Conservation (phyloP, 2,113 vertebrate genomes). For the Shinisaurus crocodilurus region DNA sequence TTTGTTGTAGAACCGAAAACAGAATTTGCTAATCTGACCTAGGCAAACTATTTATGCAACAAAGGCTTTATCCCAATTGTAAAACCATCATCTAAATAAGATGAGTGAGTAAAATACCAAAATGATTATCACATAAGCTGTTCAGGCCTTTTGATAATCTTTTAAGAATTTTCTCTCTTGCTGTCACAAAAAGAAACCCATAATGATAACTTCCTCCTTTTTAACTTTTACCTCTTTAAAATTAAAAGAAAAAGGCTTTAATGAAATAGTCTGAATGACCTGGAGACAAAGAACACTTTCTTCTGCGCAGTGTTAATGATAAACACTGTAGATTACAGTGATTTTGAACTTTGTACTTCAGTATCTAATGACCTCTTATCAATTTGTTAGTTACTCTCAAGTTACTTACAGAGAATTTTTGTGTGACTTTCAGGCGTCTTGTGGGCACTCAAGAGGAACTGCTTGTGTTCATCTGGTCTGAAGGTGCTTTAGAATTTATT, state of each 20-base stretch:
- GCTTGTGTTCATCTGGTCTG: constrained; percentile 85
- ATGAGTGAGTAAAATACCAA: neutral
- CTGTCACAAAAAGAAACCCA: neutral
- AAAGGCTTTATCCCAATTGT: neutral
- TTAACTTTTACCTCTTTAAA: neutral
- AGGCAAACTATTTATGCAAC: neutral
- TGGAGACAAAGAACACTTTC: constrained; percentile 18
- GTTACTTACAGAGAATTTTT: constrained; percentile 16
- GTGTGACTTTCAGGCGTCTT: constrained; percentile 78
- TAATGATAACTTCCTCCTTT: neutral
- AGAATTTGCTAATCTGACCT: neutral
- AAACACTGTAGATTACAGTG: neutral
- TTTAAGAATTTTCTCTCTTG: neutral
- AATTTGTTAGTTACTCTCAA: constrained; percentile 15
- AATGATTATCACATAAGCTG: neutral
- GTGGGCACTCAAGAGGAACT: constrained; percentile 79
- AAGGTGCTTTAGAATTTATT: constrained; percentile 84
- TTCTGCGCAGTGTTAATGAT: neutral
- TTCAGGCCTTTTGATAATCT: neutral
- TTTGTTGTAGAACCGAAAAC: neutral
- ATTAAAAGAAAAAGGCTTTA: neutral
- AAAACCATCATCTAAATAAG: neutral
- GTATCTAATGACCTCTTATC: neutral
- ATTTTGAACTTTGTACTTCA: constrained; percentile 32
- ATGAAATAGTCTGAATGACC: neutral